Conservation (phyloP, 2,888 invertebrate genomes). For the Himalopsyche kuldschensis region DNA sequence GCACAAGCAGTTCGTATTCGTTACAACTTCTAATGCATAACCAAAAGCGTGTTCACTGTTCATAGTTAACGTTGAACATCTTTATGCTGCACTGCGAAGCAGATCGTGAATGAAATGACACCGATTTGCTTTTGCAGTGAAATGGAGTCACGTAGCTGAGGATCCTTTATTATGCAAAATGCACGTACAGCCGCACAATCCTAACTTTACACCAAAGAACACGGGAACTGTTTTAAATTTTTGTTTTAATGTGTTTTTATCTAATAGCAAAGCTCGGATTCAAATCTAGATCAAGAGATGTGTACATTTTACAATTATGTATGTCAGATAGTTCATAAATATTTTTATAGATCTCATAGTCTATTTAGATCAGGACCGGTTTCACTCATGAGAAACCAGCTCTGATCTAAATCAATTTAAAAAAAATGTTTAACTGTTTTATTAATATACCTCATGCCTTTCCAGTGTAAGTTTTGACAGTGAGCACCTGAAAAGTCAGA, state of each 20-base stretch:
- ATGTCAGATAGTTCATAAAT: too few species aligned
- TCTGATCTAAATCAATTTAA: too few species aligned
- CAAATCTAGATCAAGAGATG: too few species aligned
- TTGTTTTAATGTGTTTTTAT: neutral
- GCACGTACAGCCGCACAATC: neutral
- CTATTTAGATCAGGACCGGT: too few species aligned
- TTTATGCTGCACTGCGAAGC: neutral
- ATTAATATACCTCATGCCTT: too few species aligned
- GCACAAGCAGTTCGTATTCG: neutral
- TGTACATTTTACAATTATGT: too few species aligned
- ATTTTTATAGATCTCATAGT: too few species aligned
- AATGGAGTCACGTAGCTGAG: neutral
- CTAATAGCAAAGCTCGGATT: too few species aligned
- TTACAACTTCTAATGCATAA: neutral
- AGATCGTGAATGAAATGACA: neutral
- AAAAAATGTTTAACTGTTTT: too few species aligned
- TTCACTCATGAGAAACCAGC: too few species aligned
- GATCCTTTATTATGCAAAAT: neutral
- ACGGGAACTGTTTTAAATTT: neutral
- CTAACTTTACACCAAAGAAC: neutral
- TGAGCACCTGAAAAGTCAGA: too few species aligned
- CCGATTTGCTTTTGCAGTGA: neutral
- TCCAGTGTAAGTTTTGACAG: too few species aligned
- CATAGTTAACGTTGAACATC: neutral
- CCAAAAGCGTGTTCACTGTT: neutral